Conservation (phyloP, 2,797 vertebrate species). For the Sciaenops ocellatus region DNA sequence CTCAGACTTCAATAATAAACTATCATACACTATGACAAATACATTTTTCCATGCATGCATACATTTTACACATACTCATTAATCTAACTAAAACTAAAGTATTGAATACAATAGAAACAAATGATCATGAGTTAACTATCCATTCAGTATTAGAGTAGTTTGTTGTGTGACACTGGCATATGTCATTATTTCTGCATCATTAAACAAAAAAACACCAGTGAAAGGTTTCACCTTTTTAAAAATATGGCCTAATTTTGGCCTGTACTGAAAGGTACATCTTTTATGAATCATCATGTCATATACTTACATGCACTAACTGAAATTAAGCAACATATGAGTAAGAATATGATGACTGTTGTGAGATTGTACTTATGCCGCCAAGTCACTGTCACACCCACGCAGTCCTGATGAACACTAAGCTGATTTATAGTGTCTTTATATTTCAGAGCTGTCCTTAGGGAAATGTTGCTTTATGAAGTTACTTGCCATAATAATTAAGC, state of each 20-base stretch:
- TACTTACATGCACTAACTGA: not conserved
- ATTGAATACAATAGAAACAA: not conserved
- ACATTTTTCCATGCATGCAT: not conserved
- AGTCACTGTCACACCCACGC: not conserved
- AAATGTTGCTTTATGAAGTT: not conserved
- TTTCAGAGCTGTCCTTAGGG: not conserved
- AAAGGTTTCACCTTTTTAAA: not conserved
- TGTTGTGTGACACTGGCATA: not conserved
- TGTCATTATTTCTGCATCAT: not conserved
- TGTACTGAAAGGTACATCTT: not conserved
- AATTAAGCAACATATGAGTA: not conserved
- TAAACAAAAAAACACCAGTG: not conserved
- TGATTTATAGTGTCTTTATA: not conserved
- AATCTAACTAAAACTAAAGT: not conserved
- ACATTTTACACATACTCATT: not conserved
- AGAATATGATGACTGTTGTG: not conserved
- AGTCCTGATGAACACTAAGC: not conserved
- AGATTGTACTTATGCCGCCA: not conserved
- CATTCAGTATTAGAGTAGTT: not conserved
- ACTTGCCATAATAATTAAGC: not conserved
- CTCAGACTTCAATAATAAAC: not conserved
- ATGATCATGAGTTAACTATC: not conserved
- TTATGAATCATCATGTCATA: not conserved
- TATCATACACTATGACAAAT: not conserved
- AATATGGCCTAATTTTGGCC: not conserved